Evolutionary conservation across 2,888 invertebrate genomes (phyloP).

Genomic region (Corythucha ciliata): DNA sequence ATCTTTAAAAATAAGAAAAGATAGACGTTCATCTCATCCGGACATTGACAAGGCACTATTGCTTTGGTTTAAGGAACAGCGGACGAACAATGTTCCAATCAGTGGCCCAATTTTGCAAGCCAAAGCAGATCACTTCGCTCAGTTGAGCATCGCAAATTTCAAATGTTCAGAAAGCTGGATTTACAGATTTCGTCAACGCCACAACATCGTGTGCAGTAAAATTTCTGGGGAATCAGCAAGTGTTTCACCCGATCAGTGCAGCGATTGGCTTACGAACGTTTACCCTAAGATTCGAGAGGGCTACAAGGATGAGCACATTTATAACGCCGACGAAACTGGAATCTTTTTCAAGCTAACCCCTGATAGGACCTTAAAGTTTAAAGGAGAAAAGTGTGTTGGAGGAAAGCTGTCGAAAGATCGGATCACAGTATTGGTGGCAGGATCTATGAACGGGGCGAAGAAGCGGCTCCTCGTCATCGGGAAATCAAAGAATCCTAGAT

Average conservation of each 20-base stretch:
- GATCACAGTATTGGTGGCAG: background rate
- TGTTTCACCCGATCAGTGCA: background rate
- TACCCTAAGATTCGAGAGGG: background rate
- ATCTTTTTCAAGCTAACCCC: slow-evolving; percentile 35
- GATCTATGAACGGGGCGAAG: background rate
- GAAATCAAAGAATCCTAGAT: background rate
- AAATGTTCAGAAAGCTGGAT: background rate
- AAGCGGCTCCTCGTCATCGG: background rate
- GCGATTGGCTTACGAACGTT: background rate
- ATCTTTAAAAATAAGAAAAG: too few species aligned
- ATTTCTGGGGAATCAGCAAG: slow-evolving; percentile 14
- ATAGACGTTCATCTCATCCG: background rate
- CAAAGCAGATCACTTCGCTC: background rate
- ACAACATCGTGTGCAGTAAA: slow-evolving; percentile 5
- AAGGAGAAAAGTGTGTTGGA: slow-evolving; percentile 30
- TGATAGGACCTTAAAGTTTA: slow-evolving; percentile 36
- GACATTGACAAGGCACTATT: background rate
- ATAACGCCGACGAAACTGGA: slow-evolving; percentile 37
- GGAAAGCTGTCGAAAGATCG: slow-evolving; percentile 3
- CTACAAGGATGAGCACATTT: slow-evolving; percentile 31
- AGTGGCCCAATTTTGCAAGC: background rate
- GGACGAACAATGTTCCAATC: background rate
- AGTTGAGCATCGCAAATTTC: background rate
- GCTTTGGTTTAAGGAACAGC: background rate
- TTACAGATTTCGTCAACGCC: background rate